phyloP scores from a whole-genome alignment of 2,888 invertebrate genomes.

The Pheosia gnoma region DNA sequence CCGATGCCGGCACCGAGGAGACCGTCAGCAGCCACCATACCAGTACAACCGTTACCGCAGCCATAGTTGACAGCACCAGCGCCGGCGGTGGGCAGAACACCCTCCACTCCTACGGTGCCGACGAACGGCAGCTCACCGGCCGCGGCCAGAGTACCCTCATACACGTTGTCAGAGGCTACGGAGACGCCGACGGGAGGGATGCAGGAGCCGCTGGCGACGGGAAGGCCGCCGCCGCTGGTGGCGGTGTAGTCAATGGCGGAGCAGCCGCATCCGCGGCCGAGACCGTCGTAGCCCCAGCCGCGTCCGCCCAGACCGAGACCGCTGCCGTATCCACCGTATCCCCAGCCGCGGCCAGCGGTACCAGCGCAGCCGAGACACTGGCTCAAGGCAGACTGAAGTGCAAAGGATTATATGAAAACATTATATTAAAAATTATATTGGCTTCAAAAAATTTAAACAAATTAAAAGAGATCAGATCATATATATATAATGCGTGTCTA shows the following conservation, averaged over 20 bases:
- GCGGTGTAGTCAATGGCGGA: conserved; percentile 12
- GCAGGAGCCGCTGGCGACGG: conserved; percentile 27
- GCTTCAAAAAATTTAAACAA: too few species aligned
- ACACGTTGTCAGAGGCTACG: conserved; percentile 16
- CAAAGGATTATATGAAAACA: neutral
- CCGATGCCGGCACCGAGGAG: conserved; percentile 10
- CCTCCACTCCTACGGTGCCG: conserved; percentile 48
- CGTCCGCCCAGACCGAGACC: conserved; percentile 4
- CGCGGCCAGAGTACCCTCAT: conserved; percentile 12
- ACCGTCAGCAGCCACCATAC: conserved; percentile 28
- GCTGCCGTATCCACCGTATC: neutral
- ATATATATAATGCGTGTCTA: too few species aligned
- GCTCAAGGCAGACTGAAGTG: neutral
- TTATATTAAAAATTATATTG: too few species aligned
- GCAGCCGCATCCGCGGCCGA: conserved; percentile 2
- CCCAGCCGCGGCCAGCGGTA: neutral
- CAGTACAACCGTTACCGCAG: conserved; percentile 48
- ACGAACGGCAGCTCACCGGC: conserved; percentile 33
- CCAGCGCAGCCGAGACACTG: conserved; percentile 11
- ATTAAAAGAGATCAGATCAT: too few species aligned
- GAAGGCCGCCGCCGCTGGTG: conserved; percentile 27
- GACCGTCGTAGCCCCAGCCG: conserved; percentile 7
- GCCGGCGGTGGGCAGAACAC: conserved; percentile 46
- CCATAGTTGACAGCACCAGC: conserved; percentile 46
- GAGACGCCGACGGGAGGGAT: conserved; percentile 19